Evolutionary conservation across 2,113 vertebrate species (phyloP).

Genomic region (Podocnemis expansa): DNA sequence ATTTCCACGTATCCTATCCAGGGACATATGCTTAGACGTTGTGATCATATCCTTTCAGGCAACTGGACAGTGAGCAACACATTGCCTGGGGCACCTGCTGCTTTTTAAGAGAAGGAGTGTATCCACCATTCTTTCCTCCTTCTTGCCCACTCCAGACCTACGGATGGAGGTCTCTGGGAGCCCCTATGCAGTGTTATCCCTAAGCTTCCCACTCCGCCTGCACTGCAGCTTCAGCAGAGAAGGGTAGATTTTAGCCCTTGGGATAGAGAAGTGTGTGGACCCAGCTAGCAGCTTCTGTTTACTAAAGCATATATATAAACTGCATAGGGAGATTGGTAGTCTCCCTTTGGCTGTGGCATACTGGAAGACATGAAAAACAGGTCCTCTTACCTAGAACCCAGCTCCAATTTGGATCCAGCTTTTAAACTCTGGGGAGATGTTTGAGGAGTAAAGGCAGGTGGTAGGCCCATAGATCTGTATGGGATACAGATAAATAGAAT

Average conservation of each 20-base stretch:
- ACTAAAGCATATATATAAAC: background rate
- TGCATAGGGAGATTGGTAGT: background rate
- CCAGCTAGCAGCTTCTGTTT: background rate
- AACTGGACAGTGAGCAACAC: background rate
- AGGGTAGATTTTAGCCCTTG: background rate
- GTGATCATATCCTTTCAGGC: background rate
- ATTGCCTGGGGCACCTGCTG: background rate
- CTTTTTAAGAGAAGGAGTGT: background rate
- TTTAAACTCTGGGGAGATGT: background rate
- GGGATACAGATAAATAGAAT: background rate
- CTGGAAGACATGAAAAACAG: background rate
- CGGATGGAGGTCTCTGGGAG: background rate
- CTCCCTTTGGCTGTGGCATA: background rate
- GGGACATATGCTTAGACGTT: background rate
- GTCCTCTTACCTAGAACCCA: background rate
- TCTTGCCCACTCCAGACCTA: background rate
- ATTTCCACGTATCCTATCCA: background rate
- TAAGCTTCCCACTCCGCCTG: background rate
- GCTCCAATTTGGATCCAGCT: background rate
- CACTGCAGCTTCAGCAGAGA: background rate
- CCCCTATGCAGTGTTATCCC: background rate
- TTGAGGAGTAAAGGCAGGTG: background rate
- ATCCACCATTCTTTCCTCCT: background rate
- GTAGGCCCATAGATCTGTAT: background rate
- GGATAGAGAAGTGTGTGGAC: background rate